Evolutionary conservation across 2,888 invertebrate genomes (phyloP).

Genomic region (Cylloceria caligata): DNA sequence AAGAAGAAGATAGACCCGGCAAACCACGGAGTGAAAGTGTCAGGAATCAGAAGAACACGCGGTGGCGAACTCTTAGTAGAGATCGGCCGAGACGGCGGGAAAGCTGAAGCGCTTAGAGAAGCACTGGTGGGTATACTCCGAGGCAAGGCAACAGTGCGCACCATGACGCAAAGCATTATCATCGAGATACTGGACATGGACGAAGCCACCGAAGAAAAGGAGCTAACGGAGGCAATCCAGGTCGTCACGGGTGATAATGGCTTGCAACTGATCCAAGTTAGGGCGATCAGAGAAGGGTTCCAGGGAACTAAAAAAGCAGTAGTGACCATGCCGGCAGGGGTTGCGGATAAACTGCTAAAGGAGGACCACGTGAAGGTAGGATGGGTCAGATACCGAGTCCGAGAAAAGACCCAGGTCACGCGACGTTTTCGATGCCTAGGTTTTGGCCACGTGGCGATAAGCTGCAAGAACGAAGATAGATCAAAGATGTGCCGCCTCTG

Average conservation of each 20-base stretch:
- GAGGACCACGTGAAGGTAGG: neutral
- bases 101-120: too few relatives aligned
- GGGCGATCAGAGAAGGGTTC: neutral
- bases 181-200: too few relatives aligned
- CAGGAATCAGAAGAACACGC: conserved; percentile 23
- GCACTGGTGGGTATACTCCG: conserved; percentile 3
- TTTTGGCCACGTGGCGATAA: too few relatives aligned
- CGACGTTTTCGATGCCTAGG: neutral
- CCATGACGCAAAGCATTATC: too few relatives aligned
- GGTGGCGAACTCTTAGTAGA: conserved; percentile 22
- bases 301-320: neutral
- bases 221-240: conserved; percentile 4
- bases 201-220: conserved; percentile 8
- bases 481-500: too few relatives aligned
- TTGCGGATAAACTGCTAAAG: neutral
- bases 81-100: too few relatives aligned
- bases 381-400: neutral
- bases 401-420: neutral
- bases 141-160: too few relatives aligned
- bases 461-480: too few relatives aligned
- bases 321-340: neutral
- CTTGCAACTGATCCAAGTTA: neutral
- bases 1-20: too few relatives aligned
- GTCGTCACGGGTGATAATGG: neutral
- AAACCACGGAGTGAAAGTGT: conserved; percentile 8